Base-by-base conservation (phyloP, 2,888 invertebrate genomes). In the Drosophila mayaguana region DNA sequence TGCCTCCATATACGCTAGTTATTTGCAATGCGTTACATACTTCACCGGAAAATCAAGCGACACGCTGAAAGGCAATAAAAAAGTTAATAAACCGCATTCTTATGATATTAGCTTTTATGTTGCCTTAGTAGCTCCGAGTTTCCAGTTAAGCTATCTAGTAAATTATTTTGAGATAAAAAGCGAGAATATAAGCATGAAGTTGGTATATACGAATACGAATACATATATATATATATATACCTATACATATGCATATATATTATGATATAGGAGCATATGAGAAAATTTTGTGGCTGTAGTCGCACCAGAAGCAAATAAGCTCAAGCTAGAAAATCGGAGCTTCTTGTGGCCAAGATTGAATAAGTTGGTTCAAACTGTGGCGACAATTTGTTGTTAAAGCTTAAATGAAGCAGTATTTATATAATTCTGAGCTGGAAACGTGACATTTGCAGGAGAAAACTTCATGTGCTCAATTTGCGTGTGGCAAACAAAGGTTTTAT, bases 61-160 rank as follows among this genome's bases (percentile, higher is more conserved):
- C 51, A 38, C 53, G 16, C 36, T 51, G 20, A 16, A 12, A 32
- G 48, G 7, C 42, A 20, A 61, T 66, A 32, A 59, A 50, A 55
- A 64, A 40, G 38, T 61, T 57, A 38, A 65, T 63, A 62, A 55
- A 53, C 68, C 68, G 45, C 62, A 63, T 67, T 36, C 50, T 43
- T 20, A 60, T 36, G 36, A 28, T 20, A 50, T 40, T 34, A 34
- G 40, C 20, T 54, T 51, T 63, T 48, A 69, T 57, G 38, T n/a
- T 43, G 25, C 25, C 16, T 20, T 18, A 2, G n/a, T 22, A 32
- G 43, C 40, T 18, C 38, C 11, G n/a, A 54, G 32, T 50, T 36
- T 16, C 38, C 36, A 55, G 36, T 20, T 50, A 64, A 64, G 56
- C 51, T 40, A 53, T 45, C 28, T 36, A 40, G 54, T 40, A 51